These are phyloP conservation scores for Poecilus cupreus DNA, from an alignment of 2,888 invertebrate species.

Conservation along the genomic window DNA sequence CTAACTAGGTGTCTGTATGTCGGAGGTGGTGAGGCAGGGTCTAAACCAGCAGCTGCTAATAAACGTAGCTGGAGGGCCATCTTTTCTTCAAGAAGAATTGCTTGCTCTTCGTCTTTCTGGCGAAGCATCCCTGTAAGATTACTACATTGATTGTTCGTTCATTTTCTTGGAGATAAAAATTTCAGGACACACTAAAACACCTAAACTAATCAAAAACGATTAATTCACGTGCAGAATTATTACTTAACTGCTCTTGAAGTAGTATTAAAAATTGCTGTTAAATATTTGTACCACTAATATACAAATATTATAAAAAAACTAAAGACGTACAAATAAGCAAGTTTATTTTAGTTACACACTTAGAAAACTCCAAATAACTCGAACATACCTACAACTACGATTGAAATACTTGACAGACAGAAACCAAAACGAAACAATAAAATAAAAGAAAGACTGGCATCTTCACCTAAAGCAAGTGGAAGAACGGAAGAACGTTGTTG, in stretches of 20 bases:
- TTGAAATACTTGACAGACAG: not conserved
- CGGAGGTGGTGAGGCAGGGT: constrained; percentile 77
- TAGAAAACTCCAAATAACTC: not conserved
- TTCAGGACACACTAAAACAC: not conserved
- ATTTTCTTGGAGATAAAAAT: not conserved
- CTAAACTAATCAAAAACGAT: not conserved
- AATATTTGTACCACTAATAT: constrained; percentile 54
- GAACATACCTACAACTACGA: constrained; percentile 33
- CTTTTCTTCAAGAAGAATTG: constrained; percentile 90
- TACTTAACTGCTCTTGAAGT: not conserved
- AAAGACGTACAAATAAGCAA: not conserved
- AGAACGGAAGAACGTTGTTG: not conserved
- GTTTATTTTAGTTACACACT: not conserved
- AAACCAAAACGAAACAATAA: not conserved
- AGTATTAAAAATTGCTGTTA: not conserved
- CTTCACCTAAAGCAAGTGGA: not conserved
- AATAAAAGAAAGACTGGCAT: constrained; percentile 14
- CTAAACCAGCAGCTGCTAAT: constrained; percentile 81
- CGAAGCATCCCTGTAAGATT: constrained; percentile 82
- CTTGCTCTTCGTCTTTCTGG: constrained; percentile 91
- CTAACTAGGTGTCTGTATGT: constrained; percentile 86
- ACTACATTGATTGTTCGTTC: not conserved
- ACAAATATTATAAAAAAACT: constrained; percentile 18
- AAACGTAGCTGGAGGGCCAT: constrained; percentile 88
- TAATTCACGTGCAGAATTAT: not conserved